Percentiles rank a stretch among this genome's conserved stretches.
Evolutionary conservation across 2,113 vertebrate genomes (phyloP).

Genomic region (Hemibagrus wyckioides): DNA sequence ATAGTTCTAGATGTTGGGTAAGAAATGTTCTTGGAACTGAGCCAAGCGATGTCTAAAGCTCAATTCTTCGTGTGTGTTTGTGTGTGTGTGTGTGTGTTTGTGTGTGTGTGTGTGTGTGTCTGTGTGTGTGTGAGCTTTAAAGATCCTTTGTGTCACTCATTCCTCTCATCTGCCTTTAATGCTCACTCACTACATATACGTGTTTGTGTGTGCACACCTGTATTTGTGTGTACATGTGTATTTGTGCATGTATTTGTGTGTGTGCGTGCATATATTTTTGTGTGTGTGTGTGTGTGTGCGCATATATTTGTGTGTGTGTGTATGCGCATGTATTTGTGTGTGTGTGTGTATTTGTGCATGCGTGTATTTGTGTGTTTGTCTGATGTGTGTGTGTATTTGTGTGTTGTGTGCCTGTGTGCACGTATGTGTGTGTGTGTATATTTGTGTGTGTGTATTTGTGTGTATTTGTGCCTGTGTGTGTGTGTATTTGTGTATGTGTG

Average conservation of each 20-base stretch:
- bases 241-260: neutral
- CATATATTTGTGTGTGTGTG: neutral
- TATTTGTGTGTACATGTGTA: too few species aligned
- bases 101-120: neutral
- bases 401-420: neutral
- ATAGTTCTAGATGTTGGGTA: slow-evolving; percentile 6
- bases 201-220: neutral
- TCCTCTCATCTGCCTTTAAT: too few species aligned
- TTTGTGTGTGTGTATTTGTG: neutral
- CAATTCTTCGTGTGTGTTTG: neutral
- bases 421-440: neutral
- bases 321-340: neutral
- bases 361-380: neutral
- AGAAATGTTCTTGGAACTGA: slow-evolving; percentile 41
- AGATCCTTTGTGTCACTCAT: too few species aligned
- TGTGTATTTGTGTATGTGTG: neutral
- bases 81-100: neutral
- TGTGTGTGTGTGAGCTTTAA: neutral
- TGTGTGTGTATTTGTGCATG: neutral
- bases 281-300: neutral
- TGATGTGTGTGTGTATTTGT: neutral
- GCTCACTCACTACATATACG: too few species aligned
- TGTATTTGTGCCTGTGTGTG: neutral
- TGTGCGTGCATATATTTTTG: too few species aligned
- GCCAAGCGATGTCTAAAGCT: slow-evolving; percentile 22